These are phyloP conservation scores for Pentalonia nigronervosa DNA, from an alignment of 1,140 invertebrate genomes.

Conservation along the genomic window DNA sequence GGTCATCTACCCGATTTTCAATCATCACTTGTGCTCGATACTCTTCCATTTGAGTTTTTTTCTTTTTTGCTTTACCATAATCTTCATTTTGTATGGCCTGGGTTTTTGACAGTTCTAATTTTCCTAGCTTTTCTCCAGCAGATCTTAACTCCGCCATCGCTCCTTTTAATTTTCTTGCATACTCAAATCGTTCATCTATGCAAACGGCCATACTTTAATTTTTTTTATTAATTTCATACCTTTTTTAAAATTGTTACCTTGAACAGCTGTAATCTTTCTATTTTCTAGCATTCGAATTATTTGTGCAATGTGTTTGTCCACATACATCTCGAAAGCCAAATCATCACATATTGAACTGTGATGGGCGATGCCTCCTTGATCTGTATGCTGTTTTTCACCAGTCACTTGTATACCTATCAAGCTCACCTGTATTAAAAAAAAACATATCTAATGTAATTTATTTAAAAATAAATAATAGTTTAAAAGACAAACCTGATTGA, in stretches of 20 bases:
- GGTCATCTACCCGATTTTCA: slow-evolving; percentile 74
- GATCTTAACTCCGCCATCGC: slow-evolving; percentile 82
- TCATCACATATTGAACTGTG: slow-evolving; percentile 87
- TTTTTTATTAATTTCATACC: background rate
- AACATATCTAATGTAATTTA: background rate
- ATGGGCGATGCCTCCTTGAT: slow-evolving; percentile 61
- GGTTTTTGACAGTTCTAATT: slow-evolving; percentile 89
- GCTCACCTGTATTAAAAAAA: slow-evolving; percentile 68
- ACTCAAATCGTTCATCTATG: slow-evolving; percentile 88
- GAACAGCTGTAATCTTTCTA: slow-evolving; percentile 85
- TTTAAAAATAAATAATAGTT: slow-evolving; percentile 5
- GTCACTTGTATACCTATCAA: slow-evolving; percentile 80
- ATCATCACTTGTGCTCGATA: slow-evolving; percentile 76
- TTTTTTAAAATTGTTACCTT: slow-evolving; percentile 65
- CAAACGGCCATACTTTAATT: slow-evolving; percentile 47
- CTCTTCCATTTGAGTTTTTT: slow-evolving; percentile 88
- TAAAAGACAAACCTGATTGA: slow-evolving; percentile 76
- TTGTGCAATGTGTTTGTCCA: slow-evolving; percentile 89
- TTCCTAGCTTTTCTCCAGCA: slow-evolving; percentile 87
- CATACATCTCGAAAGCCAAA: slow-evolving; percentile 96
- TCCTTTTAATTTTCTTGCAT: slow-evolving; percentile 86
- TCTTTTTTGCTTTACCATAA: slow-evolving; percentile 85
- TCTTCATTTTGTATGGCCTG: slow-evolving; percentile 90
- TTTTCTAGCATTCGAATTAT: slow-evolving; percentile 86
- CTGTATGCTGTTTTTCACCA: slow-evolving; percentile 69